Evolutionary conservation across 2,113 vertebrate genomes (phyloP), one percentile per base, ranked within the genome.

Genomic region (Apteryx mantelli): DNA sequence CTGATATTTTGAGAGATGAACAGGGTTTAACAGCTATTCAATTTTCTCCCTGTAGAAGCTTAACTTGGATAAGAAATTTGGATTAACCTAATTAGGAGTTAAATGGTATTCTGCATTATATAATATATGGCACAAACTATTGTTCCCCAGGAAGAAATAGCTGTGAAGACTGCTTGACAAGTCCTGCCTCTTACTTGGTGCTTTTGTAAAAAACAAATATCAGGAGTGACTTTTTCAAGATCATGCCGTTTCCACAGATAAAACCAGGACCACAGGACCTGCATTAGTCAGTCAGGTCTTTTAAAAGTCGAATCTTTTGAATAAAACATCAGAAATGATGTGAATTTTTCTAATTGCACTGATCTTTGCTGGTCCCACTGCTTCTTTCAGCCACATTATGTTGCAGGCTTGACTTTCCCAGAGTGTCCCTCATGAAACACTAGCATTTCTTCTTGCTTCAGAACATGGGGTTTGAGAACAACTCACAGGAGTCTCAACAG

Each of bases 261-360:
- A 69, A 88, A 58, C 14, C 46, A 92, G n/a, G 76, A 36, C 26
- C 58, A 77, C 20, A 42, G n/a, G 58, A 75, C 9, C 7, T 13
- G 26, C 53, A 20, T 78, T 86, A 68, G 3, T 77, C 73, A 76
- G 36, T 42, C 50, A 90, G 91, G 91, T 82, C 76, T 90, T 86
- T 15, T 36, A 84, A 91, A 93, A 88, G 42, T 17, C 20, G 53
- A 83, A 82, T 42, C 21, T 91, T 86, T 68, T 44, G 22, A 96
- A 94, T 95, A 96, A 95, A 97, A 78, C 34, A 88, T 56, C 52
- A 90, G 46, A 95, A 94, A 75, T 60, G 4, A 61, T 28, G 64
- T 3, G 2, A 0, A 40, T 88, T 80, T 73, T 34, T 86, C 26
- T 40, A 38, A 78, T 7, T 79, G 28, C 32, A 65, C 75, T 63